phyloP scores from a whole-genome alignment of 2,888 invertebrate genomes.

The Erebia ligea region DNA sequence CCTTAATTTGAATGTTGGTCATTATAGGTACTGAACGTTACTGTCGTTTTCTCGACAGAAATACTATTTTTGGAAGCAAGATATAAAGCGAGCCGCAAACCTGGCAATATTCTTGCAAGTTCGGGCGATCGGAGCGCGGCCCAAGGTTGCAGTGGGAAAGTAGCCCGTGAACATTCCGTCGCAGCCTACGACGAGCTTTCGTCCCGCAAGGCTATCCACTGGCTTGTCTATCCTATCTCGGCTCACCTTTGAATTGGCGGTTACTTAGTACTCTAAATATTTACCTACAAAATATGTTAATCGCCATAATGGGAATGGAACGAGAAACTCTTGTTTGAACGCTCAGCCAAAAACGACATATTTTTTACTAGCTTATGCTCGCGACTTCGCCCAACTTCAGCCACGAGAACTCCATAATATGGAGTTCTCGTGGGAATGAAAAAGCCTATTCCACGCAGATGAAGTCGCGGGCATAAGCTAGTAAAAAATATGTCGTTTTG shows the following conservation, averaged over 20 bases:
- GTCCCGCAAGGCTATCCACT: slow-evolving; percentile 66
- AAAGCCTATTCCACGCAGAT: too few species aligned
- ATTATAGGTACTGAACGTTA: too few species aligned
- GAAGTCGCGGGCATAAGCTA: too few species aligned
- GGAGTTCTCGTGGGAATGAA: too few species aligned
- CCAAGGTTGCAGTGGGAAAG: slow-evolving; percentile 62
- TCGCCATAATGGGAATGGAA: slow-evolving; percentile 16
- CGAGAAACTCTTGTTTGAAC: slow-evolving; percentile 7
- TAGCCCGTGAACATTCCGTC: slow-evolving; percentile 66
- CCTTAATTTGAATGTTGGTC: too few species aligned
- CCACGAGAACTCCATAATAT: too few species aligned
- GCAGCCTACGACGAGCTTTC: slow-evolving; percentile 62
- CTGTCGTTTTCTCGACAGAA: not conserved
- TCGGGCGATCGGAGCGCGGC: slow-evolving; percentile 50
- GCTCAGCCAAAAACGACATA: not conserved
- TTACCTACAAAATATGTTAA: slow-evolving; percentile 37
- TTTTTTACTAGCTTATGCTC: too few species aligned
- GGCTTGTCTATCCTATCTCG: slow-evolving; percentile 48
- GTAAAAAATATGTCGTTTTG: too few species aligned
- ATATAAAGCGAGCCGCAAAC: slow-evolving; percentile 17
- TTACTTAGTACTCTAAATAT: slow-evolving; percentile 41
- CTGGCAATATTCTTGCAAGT: slow-evolving; percentile 45
- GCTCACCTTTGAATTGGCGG: slow-evolving; percentile 48
- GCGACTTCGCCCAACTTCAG: too few species aligned
- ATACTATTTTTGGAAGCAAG: slow-evolving; percentile 22